Base-by-base conservation (phyloP, 1,140 invertebrate genomes). In the Tribolium castaneum region DNA sequence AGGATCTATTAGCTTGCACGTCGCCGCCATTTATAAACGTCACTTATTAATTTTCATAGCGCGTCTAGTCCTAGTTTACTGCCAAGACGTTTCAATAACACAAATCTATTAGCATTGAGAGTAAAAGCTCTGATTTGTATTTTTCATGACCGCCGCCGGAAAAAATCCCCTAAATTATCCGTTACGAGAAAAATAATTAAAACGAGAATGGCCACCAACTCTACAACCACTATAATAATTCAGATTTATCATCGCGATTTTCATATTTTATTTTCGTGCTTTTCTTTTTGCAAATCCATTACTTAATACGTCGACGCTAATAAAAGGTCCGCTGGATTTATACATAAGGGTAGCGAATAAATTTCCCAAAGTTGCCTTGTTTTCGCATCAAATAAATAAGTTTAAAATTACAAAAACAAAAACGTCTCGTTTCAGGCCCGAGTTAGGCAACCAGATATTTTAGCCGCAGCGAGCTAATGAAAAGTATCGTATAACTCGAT, bases 11-110 rank as follows among this genome's bases (percentile, higher is more conserved):
- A 35, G 59, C 10, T 10, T 59, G 59, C 59, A 35, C 59, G 59
- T 66, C 30, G 14, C 30, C 30, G n/a, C 30, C 59, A 35, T 66
- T 66, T 66, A 35, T 66, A 66, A 12, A 66, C 12, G 59, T 35
- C 30, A 35, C 25, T 66, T 66, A 66, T 66, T 66, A 66, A 66
- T 66, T 66, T 66, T 66, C 59, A 66, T 66, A 66, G 1, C 25
- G 19, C 30, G 13, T 14, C 51, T 59, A 22, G 54, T 59, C 9
- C 16, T 30, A 59, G 54, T 59, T 25, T 30, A 59, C 16, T 12
- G n/a, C 54, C 16, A 22, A 25, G 54, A 59, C 4, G 22, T 52
- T 52, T 52, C 13, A 52, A 52, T 45, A 45, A 45, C 39, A n/a
- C 39, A 45, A 45, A 45, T 10, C 39, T n/a, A 45, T 45, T 45